Evolutionary conservation across 1,140 invertebrate genomes (phyloP), one percentile per base, ranked within the genome.

Genomic region (Idris sp.): DNA sequence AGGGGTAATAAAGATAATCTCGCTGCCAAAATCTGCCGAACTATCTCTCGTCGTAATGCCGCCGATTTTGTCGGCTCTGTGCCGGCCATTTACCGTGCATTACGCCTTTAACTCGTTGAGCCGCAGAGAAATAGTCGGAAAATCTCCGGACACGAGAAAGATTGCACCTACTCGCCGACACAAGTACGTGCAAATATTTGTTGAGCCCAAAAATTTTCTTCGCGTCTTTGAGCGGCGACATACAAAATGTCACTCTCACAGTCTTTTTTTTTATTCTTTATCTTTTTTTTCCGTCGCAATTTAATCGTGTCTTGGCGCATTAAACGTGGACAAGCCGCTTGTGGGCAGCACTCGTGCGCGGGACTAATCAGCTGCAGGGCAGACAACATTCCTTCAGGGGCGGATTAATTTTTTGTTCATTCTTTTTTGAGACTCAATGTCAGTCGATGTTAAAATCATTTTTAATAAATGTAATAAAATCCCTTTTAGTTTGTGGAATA

Each of bases 181-280:
- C 43, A 59, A 62, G 56, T 62, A 69, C 59, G 73, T 69, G 73
- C 73, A 75, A 75, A 75, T 75, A 69, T 75, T 75, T 75, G 62
- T 62, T 41, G 54, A 59, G 58, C 28, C 35, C 16, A 69, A 69
- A 48, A 28, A 43, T 65, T 13, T 5, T 48, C 33, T 48, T 49
- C 33, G n/a, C n/a, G n/a, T n/a, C n/a, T n/a, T n/a, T n/a, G n/a
- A 10, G 26, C 36, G 48, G 35, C 38, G 18, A 10, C 35, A 28
- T 13, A 11, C 11, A 11, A 44, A 10, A 36, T 2, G 11, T n/a
- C n/a, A n/a, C n/a, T n/a, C n/a, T n/a, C n/a, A n/a, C n/a, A n/a
- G n/a, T n/a, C n/a, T n/a, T n/a, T n/a, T n/a, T n/a, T 48, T 28
- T 65, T 15, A 53, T 43, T 14, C 35, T 43, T 13, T 58, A 30